Evolutionary conservation across 2,797 vertebrate genomes (phyloP).

Genomic region (Zenarchopterus dispar): DNA sequence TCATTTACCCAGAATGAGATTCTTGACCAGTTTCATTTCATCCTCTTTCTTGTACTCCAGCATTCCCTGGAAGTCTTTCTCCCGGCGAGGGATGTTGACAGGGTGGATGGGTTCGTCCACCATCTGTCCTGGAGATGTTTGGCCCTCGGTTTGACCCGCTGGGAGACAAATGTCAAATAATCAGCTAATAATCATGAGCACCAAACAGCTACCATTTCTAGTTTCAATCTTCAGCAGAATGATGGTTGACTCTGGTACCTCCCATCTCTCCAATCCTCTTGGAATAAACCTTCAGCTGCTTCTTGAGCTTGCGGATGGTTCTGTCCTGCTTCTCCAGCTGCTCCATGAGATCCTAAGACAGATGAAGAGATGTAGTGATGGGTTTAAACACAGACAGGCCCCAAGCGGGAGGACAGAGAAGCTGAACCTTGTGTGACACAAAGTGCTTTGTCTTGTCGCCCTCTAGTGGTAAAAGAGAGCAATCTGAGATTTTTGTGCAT

Average conservation of each 20-base stretch:
- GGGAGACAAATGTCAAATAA: slow-evolving; percentile 13
- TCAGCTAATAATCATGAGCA: slow-evolving; percentile 2
- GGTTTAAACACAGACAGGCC: not conserved
- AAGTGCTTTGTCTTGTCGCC: slow-evolving; percentile 9
- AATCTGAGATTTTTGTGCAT: slow-evolving; percentile 7
- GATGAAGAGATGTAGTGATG: slow-evolving; percentile 17
- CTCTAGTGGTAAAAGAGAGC: slow-evolving; percentile 26
- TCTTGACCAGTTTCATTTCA: slow-evolving; percentile 95
- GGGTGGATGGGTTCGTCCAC: slow-evolving; percentile 95
- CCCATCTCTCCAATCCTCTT: slow-evolving; percentile 98
- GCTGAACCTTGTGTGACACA: slow-evolving; percentile 6
- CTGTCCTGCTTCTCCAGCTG: slow-evolving; percentile 98
- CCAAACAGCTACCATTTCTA: not conserved
- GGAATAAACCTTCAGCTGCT: slow-evolving; percentile 97
- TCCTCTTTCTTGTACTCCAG: slow-evolving; percentile 98
- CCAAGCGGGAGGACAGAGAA: slow-evolving; percentile 11
- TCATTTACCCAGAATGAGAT: slow-evolving; percentile 91
- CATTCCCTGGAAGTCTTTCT: slow-evolving; percentile 99
- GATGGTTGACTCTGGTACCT: slow-evolving; percentile 77
- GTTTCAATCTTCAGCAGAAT: not conserved
- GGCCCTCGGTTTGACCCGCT: slow-evolving; percentile 91
- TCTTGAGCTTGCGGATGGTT: slow-evolving; percentile 97
- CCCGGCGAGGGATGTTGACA: slow-evolving; percentile 95
- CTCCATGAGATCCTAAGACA: slow-evolving; percentile 93
- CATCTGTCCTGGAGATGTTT: slow-evolving; percentile 93